These are phyloP conservation scores for Megaceryle torquata DNA, from an alignment of 2,113 vertebrate genomes.

Conservation along the genomic window DNA sequence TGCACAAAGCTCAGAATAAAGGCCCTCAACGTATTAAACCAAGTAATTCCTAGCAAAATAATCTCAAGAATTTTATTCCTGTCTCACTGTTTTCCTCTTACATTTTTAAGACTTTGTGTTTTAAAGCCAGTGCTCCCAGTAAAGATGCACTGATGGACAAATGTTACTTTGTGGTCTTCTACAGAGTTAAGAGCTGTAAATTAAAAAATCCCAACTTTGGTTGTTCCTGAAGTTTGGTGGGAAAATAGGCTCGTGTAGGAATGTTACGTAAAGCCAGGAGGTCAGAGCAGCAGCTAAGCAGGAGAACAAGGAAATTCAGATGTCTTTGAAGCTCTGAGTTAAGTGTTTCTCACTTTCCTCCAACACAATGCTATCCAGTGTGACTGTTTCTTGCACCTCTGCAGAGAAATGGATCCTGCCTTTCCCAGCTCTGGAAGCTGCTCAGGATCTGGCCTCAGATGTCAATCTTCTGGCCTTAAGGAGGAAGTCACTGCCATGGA, in stretches of 20 bases:
- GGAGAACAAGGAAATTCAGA: rapidly evolving
- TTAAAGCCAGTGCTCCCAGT: background rate
- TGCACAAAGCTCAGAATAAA: background rate
- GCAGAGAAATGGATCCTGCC: background rate
- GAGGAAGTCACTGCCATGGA: rapidly evolving
- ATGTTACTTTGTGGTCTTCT: background rate
- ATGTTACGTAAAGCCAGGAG: too few species aligned
- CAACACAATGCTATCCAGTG: background rate
- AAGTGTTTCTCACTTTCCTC: background rate
- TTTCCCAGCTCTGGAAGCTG: background rate
- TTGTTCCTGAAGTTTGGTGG: background rate
- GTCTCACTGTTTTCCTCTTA: background rate
- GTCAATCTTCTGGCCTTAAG: background rate
- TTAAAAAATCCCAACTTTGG: background rate
- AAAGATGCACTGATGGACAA: background rate
- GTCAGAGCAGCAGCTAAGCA: background rate
- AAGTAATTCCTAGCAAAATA: background rate
- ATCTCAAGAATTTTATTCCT: background rate
- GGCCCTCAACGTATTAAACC: background rate
- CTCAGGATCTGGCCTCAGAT: background rate
- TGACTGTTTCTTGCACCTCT: too few species aligned
- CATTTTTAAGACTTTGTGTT: background rate
- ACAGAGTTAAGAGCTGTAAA: background rate
- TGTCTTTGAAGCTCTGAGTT: background rate
- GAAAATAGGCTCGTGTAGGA: background rate